These are phyloP conservation scores for Acanthopleura granulata DNA, from an alignment of 2,888 invertebrate species.

Conservation along the genomic window DNA sequence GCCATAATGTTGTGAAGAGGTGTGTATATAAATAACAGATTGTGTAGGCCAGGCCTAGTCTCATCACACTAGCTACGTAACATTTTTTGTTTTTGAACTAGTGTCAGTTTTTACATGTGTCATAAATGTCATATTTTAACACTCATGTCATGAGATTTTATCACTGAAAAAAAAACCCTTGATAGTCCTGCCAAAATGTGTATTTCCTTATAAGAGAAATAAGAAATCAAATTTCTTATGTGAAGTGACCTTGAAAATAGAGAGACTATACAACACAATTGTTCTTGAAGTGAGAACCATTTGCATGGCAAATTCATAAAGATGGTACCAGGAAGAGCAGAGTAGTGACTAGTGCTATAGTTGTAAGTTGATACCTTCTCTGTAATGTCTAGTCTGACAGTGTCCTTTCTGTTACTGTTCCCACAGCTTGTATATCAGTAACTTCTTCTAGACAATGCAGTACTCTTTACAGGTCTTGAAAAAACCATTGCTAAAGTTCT, in stretches of 20 bases:
- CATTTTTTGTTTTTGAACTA: neutral
- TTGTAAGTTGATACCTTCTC: neutral
- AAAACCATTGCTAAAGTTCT: too few relatives aligned
- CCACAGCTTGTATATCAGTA: too few relatives aligned
- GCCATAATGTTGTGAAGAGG: slow-evolving; percentile 1
- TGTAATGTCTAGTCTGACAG: slow-evolving; percentile 11
- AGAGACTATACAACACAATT: slow-evolving; percentile 8
- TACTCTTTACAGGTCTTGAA: too few relatives aligned
- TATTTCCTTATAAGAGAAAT: slow-evolving; percentile 5
- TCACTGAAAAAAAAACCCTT: neutral
- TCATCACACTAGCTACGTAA: too few relatives aligned
- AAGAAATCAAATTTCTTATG: slow-evolving; percentile 19
- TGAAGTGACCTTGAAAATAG: slow-evolving; percentile 17
- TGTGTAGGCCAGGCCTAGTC: too few relatives aligned
- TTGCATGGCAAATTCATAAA: too few relatives aligned
- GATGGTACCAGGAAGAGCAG: neutral
- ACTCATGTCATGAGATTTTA: slow-evolving; percentile 9
- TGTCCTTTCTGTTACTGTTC: too few relatives aligned
- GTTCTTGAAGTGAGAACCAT: neutral
- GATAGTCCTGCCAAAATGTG: slow-evolving; percentile 10
- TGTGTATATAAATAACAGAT: too few relatives aligned
- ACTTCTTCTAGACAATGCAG: too few relatives aligned
- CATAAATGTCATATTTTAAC: slow-evolving; percentile 18
- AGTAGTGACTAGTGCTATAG: slow-evolving; percentile 12
- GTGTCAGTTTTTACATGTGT: neutral